Base-by-base conservation (phyloP, 2,113 vertebrate genomes). In the Pleuronectes platessa region DNA sequence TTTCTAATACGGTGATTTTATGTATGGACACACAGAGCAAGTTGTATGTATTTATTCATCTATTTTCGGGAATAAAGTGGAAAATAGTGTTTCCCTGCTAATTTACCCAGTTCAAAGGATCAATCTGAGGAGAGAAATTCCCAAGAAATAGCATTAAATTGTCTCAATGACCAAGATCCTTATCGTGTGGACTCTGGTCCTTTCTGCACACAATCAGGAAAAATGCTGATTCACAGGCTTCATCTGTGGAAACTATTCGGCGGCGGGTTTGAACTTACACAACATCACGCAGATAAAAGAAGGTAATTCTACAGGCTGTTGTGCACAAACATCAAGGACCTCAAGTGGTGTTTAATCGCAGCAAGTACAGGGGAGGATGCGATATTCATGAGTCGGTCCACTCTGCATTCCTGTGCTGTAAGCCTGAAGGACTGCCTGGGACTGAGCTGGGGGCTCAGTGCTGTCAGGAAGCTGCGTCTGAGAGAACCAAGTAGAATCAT, bases 71-170 rank as follows among this genome's bases (percentile, higher is more conserved):
- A 89, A 82, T 81, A 81, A 67, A 72, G 78, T 90, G 82, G 86
- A 90, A 92, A 91, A 89, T 83, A 68, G 55, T 68, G 66, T 81
- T 90, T 86, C 73, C 53, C 58, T 89, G 84, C 86, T 88, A 88
- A 90, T 90, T 90, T 88, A 85, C 79, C 79, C 67, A 76, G 84
- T 86, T 93, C 87, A 91, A 92, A 76, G 63, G 83, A 89, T 84
- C 82, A 79, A 85, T 88, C 78, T 62, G 26, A 68, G 55, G 61
- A 71, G 82, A 84, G 84, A 87, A 85, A 86, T 88, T 91, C 79
- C 85, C 65, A 24, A 80, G 80, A 86, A 92, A 89, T 76, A 73
- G 82, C 82, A 86, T 88, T 74, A 84, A 89, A 93, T 91, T 86
- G 82, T 90, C 73, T 84, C 79, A 86, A 61, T 78, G 73, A 86